Percentiles rank a stretch among this genome's conserved stretches.
These are phyloP conservation scores for Gymnorhina tibicen DNA, from an alignment of 2,113 vertebrate species.

Conservation along the genomic window DNA sequence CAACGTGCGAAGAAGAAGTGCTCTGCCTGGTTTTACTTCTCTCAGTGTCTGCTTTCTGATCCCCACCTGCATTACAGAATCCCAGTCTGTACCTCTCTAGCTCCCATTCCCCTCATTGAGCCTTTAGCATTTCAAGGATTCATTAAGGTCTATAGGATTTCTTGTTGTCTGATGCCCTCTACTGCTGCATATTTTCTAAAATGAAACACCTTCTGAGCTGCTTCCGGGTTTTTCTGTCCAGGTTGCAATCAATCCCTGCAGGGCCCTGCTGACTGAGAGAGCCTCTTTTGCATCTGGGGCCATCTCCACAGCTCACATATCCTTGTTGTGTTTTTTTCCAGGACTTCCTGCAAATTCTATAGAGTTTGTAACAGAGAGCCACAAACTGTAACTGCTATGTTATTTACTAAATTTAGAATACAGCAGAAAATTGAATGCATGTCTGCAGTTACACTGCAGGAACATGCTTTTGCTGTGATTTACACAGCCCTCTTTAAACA, in stretches of 20 bases:
- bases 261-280: background rate
- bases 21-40: background rate
- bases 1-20: background rate
- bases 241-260: background rate
- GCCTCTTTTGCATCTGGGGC: background rate
- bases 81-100: background rate
- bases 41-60: background rate
- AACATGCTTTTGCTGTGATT: fast-evolving
- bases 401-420: constrained; percentile 4
- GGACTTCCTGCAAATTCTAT: background rate
- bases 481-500: background rate
- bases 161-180: constrained; percentile 12
- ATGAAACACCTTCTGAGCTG: background rate
- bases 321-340: background rate
- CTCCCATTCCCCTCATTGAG: background rate
- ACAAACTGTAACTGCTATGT: background rate
- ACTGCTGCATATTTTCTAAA: background rate
- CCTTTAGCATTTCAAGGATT: background rate
- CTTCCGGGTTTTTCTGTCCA: background rate
- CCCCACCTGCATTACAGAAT: background rate
- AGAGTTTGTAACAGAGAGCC: background rate
- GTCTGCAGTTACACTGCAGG: background rate
- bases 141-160: background rate
- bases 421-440: background rate
- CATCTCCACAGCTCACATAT: background rate